Conservation (phyloP, 1,140 invertebrate genomes). For the Nasonia longicornis region DNA sequence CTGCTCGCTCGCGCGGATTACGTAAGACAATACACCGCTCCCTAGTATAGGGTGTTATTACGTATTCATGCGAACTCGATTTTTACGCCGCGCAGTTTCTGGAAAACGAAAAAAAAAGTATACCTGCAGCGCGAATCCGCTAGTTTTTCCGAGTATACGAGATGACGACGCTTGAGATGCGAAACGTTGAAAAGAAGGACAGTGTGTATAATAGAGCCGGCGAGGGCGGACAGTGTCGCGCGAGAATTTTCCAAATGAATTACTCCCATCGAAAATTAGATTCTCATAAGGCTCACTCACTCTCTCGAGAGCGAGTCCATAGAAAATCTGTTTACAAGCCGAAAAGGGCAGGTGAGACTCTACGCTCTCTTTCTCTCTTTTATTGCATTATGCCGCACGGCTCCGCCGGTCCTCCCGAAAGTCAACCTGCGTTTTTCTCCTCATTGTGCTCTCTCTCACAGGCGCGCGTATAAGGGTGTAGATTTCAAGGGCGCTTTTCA, state of each 20-base stretch:
- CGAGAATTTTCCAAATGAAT: constrained; percentile 60
- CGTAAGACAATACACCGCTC: background rate
- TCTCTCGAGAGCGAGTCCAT: constrained; percentile 43
- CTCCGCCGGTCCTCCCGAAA: constrained; percentile 36
- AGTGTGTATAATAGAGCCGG: background rate
- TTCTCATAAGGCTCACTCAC: constrained; percentile 51
- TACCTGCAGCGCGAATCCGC: background rate
- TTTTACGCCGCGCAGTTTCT: background rate
- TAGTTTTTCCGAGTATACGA: background rate
- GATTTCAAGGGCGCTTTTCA: constrained; percentile 55
- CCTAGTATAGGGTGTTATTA: background rate
- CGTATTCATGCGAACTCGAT: background rate
- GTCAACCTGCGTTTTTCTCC: constrained; percentile 67
- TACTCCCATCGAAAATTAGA: constrained; percentile 60
- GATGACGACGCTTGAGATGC: background rate
- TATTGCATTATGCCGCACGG: background rate
- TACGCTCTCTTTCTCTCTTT: constrained; percentile 29
- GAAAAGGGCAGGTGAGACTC: constrained; percentile 56
- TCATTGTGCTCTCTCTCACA: constrained; percentile 50
- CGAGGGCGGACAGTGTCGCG: background rate
- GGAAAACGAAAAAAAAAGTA: background rate
- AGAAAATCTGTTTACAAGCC: constrained; percentile 64
- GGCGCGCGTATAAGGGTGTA: constrained; percentile 39
- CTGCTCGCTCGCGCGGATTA: background rate
- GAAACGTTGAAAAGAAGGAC: background rate